Evolutionary conservation across 2,797 vertebrate species (phyloP).

Genomic region (Acomys russatus): DNA sequence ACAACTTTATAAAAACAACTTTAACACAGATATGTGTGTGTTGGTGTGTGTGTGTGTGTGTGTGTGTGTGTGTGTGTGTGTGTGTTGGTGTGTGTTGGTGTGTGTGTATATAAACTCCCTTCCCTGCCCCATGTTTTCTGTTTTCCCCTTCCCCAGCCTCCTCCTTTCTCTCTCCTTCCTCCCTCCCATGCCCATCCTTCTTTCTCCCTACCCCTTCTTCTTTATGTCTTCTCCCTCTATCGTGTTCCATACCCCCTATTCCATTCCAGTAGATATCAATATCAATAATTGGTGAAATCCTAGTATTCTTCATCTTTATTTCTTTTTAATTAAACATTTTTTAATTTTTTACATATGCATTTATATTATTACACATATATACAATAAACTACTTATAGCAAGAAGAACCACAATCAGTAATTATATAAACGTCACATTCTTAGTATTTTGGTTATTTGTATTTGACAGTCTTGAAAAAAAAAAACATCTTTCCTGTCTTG

Average conservation of each 20-base stretch:
- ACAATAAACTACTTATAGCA: no score
- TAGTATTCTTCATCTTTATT: background rate
- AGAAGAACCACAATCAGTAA: no score
- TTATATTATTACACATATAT: background rate
- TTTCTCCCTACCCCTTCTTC: background rate
- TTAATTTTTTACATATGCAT: background rate
- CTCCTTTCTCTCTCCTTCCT: background rate
- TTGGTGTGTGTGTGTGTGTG: background rate
- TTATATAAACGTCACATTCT: no score
- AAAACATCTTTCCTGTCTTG: no score
- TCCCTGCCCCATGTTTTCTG: no score
- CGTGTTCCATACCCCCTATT: background rate
- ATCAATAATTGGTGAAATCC: background rate
- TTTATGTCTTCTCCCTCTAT: background rate
- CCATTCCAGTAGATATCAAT: background rate
- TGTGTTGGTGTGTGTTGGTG: no score
- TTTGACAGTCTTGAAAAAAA: no score
- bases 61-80: background rate
- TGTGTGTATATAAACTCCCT: background rate
- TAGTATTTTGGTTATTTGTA: no score
- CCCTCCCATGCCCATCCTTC: background rate
- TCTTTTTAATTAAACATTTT: background rate
- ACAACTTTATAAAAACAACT: no score
- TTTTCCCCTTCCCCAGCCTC: background rate
- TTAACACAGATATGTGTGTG: background rate